Evolutionary conservation across 2,113 vertebrate species (phyloP).

Genomic region (Recurvirostra avosetta): DNA sequence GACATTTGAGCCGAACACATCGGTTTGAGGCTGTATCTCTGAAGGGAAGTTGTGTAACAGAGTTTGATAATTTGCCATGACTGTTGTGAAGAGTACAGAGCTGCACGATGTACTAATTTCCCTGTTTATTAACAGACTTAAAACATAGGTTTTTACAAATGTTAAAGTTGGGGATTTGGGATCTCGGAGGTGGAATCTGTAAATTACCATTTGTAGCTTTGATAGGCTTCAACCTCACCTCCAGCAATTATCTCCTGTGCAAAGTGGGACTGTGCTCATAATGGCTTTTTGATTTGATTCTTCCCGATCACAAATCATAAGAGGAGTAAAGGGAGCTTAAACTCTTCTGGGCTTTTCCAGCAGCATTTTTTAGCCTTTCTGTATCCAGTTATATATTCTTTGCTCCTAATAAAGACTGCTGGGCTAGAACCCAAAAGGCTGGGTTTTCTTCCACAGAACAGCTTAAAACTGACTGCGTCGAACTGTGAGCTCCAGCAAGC

Average conservation of each 20-base stretch:
- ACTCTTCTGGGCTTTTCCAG: background rate
- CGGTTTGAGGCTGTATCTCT: background rate
- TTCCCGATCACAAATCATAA: background rate
- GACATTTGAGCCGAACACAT: rapidly evolving
- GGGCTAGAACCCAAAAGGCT: too few species aligned
- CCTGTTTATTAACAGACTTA: too few species aligned
- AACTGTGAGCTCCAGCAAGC: background rate
- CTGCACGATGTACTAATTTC: rapidly evolving
- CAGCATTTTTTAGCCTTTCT: background rate
- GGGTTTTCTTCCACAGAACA: background rate
- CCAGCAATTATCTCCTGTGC: too few species aligned
- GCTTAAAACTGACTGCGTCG: background rate
- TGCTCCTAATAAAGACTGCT: background rate
- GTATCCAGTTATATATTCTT: background rate
- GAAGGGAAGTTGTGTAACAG: background rate
- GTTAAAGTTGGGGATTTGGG: background rate
- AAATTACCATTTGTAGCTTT: background rate
- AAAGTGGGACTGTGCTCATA: rapidly evolving
- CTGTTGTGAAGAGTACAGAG: background rate
- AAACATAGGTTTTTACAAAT: too few species aligned
- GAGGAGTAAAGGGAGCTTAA: background rate
- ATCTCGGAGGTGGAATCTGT: background rate
- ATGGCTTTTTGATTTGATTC: background rate
- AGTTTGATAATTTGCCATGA: background rate
- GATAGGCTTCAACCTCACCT: too few species aligned